Evolutionary conservation across 2,797 vertebrate species (phyloP).

Genomic region (Chaetodon trifasciatus): DNA sequence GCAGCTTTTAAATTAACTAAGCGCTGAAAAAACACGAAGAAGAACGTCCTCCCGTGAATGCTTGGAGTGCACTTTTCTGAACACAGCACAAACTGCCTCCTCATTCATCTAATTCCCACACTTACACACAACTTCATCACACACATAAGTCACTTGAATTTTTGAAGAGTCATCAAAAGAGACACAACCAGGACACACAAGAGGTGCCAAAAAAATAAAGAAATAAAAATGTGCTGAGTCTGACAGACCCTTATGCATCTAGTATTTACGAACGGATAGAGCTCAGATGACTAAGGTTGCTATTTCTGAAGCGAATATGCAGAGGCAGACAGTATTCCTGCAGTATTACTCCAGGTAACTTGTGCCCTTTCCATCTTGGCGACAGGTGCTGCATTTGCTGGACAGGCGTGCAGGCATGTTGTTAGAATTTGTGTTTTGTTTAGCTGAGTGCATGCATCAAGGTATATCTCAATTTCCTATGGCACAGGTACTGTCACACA

Average conservation of each 20-base stretch:
- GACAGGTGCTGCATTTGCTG: constrained; percentile 59
- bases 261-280: constrained; percentile 58
- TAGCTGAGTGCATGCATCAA: constrained; percentile 13
- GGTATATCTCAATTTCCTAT: neutral
- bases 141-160: constrained; percentile 32
- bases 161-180: constrained; percentile 59
- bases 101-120: constrained; percentile 33
- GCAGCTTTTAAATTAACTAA: constrained; percentile 18
- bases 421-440: neutral
- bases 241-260: constrained; percentile 44
- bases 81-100: constrained; percentile 30
- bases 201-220: constrained; percentile 39
- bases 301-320: constrained; percentile 69
- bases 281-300: constrained; percentile 59
- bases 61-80: constrained; percentile 20
- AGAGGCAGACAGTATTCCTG: constrained; percentile 59
- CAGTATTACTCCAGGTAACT: constrained; percentile 56
- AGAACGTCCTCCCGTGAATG: constrained; percentile 3
- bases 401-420: constrained; percentile 29
- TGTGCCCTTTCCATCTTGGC: constrained; percentile 59
- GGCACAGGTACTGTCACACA: constrained; percentile 14
- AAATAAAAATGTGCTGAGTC: constrained; percentile 58
- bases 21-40: neutral
- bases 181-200: constrained; percentile 37
- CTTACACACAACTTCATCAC: constrained; percentile 23